A percentile compares a stretch with the other conserved stretches of the same genome.
These are phyloP conservation scores for Conus canariensis DNA, from an alignment of 2,888 invertebrate species.

Conservation along the genomic window DNA sequence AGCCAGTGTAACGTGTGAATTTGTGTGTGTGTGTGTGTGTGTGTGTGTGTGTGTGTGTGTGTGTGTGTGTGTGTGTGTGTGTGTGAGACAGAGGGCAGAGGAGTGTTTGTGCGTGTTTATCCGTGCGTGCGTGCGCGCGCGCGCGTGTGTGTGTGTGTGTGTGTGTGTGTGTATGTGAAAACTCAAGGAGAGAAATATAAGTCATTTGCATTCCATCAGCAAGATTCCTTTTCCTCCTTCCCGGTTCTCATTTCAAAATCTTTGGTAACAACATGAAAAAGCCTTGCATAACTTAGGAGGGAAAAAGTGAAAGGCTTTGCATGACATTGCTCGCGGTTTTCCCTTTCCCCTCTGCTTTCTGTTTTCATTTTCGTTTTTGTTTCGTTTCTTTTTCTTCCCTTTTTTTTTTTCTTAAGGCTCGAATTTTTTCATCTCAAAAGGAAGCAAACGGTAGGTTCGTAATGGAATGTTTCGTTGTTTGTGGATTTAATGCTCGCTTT, in stretches of 20 bases:
- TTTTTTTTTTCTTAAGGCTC: neutral
- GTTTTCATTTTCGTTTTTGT: neutral
- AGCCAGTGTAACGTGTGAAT: too few species aligned
- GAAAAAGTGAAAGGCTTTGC: too few species aligned
- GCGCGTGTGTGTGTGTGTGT: slow-evolving; percentile 14
- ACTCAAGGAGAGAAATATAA: too few species aligned
- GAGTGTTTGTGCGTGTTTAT: neutral
- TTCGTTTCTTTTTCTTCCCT: neutral
- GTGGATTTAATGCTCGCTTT: neutral
- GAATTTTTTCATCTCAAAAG: too few species aligned
- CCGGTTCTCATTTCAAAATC: slow-evolving; percentile 11
- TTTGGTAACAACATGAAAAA: too few species aligned
- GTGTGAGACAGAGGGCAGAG: too few species aligned
- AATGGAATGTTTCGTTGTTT: neutral
- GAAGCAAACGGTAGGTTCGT: neutral
- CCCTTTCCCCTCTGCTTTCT: neutral
- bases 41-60: neutral
- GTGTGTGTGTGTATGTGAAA: slow-evolving; percentile 1
- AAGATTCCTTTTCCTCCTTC: slow-evolving; percentile 23
- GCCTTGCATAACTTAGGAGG: too few species aligned
- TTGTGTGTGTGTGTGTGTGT: too few species aligned
- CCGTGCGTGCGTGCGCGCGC: neutral
- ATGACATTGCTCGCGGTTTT: too few species aligned
- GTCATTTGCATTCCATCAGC: slow-evolving; percentile 30
- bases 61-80: neutral